Percentiles rank a stretch among this genome's conserved stretches.
Evolutionary conservation across 2,797 vertebrate species (phyloP).

Genomic region (Sebastes hopkinsi): DNA sequence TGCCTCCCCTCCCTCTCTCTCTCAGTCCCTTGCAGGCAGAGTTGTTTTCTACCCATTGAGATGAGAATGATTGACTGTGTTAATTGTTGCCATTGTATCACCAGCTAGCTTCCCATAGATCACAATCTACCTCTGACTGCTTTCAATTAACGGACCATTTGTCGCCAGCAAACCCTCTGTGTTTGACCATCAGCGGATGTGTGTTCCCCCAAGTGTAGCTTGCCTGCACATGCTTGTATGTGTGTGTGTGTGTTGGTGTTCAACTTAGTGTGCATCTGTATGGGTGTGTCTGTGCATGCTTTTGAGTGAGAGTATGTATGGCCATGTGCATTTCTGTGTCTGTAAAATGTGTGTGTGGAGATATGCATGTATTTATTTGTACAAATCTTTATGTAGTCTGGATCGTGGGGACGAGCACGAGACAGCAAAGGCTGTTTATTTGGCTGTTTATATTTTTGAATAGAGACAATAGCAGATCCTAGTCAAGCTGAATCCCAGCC

Average conservation of each 20-base stretch:
- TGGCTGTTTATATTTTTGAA: slow-evolving; percentile 30
- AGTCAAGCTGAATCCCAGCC: slow-evolving; percentile 28
- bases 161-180: slow-evolving; percentile 2
- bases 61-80: slow-evolving; percentile 33
- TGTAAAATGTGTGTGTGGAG: background rate
- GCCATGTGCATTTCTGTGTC: background rate
- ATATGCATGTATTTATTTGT: slow-evolving; percentile 4
- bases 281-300: background rate
- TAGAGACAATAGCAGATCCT: slow-evolving; percentile 18
- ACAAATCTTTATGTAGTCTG: background rate
- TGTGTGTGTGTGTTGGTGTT: background rate
- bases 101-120: slow-evolving; percentile 22
- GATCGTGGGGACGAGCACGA: background rate
- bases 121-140: slow-evolving; percentile 50
- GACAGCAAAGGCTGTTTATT: slow-evolving; percentile 9
- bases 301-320: background rate
- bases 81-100: slow-evolving; percentile 35
- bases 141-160: slow-evolving; percentile 49
- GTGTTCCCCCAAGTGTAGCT: background rate
- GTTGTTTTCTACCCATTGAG: slow-evolving; percentile 23
- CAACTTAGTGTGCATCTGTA: background rate
- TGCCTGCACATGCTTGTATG: background rate
- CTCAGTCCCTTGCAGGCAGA: slow-evolving; percentile 6
- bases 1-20: background rate
- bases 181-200: slow-evolving; percentile 27